These are phyloP conservation scores for Gallinago jamesoni DNA, from an alignment of 2,113 vertebrate genomes.

Conservation along the genomic window DNA sequence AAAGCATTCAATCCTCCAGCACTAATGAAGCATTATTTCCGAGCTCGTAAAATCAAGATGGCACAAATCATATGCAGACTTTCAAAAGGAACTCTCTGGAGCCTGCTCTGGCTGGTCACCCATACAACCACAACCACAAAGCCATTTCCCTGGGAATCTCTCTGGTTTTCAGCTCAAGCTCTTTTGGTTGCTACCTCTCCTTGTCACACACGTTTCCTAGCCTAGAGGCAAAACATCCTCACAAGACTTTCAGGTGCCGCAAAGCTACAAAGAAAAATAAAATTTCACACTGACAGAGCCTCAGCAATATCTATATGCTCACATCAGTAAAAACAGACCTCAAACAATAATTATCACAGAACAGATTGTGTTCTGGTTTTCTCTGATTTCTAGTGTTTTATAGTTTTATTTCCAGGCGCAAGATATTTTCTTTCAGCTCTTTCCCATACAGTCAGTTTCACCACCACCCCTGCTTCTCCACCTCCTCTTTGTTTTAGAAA, in stretches of 20 bases:
- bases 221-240: not conserved
- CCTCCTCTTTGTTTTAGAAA: not conserved
- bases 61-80: not conserved
- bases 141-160: not conserved
- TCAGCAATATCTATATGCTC: not conserved
- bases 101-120: not conserved
- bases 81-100: not conserved
- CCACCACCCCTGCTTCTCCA: not conserved
- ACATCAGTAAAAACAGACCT: not conserved
- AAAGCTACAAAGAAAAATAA: constrained; percentile 4
- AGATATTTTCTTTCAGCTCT: not conserved
- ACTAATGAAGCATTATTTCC: not conserved
- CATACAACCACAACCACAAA: accelerated
- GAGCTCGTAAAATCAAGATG: not conserved
- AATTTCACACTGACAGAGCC: not conserved
- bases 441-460: not conserved
- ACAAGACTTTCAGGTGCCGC: not conserved
- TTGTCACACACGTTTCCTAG: not conserved
- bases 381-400: not conserved
- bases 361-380: not conserved
- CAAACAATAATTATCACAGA: not conserved
- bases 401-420: not conserved
- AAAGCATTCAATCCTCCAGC: not conserved
- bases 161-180: not conserved
- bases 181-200: not conserved